Base-by-base conservation (phyloP, 1,140 invertebrate species). In the Colletes latitarsis region DNA sequence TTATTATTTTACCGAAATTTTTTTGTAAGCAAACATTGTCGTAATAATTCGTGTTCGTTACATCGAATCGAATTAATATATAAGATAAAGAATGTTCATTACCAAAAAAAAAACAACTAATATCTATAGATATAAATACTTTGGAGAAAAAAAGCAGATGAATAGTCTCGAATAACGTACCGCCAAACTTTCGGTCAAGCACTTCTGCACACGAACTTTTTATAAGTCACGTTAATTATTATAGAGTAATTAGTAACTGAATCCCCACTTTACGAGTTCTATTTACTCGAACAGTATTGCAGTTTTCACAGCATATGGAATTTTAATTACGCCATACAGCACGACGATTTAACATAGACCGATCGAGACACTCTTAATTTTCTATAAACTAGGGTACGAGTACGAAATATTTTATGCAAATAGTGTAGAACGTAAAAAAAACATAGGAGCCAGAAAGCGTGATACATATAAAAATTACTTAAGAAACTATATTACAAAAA, bases 251-350 rank as follows among this genome's bases (percentile, higher is more conserved):
- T 53, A 72, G 73, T 60, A 46, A 49, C 41, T 4, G 53, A 64
- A 73, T 21, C 46, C 21, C 15, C 49, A 19, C 60, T 55, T 17
- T 19, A 49, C 12, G 43, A 57, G 14, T 71, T 68, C 30, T 52
- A 14, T 53, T 49, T 46, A 15, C 9, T 53, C 43, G 17, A 17
- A 6, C 52, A 68, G 46, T 52, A 43, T 71, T n/a, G 49, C 52
- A 43, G 21, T 72, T 15, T 39, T 57, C 68, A 71, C 46, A 68
- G 53, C 78, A 68, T 80, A 80, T 74, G 78, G 63, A 68, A 75
- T 80, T 68, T 80, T 75, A 75, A 80, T 80, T 52, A 62, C 55
- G 63, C 60, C 43, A n/a, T 67, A 19, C 8, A 75, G 21, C 30
- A 76, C 64, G 19, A 14, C 14, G 49, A 79, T 64, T 57, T 41